Percentiles rank a stretch among this genome's conserved stretches.
phyloP scores from a whole-genome alignment of 1,140 invertebrate genomes.

The Leptinotarsa defecta region DNA sequence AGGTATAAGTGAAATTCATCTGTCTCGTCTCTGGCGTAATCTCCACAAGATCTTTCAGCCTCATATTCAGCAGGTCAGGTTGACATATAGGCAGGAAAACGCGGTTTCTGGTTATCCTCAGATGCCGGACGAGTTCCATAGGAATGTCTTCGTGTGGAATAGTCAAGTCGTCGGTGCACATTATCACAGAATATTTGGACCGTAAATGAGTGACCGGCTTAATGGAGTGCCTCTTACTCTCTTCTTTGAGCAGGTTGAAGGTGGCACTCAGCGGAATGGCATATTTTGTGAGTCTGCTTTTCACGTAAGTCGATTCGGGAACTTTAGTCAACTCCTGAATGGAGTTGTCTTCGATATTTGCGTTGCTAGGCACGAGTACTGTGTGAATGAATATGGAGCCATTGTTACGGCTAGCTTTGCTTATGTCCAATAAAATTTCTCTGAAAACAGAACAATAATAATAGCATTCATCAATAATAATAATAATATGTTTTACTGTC shows the following conservation, averaged over 20 bases:
- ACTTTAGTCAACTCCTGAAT: conserved; percentile 39
- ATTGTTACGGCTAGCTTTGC: conserved; percentile 47
- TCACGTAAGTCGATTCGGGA: conserved; percentile 46
- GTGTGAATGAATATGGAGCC: conserved; percentile 49
- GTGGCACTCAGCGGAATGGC: conserved; percentile 48
- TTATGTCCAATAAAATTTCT: conserved; percentile 41
- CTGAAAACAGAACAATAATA: conserved; percentile 39
- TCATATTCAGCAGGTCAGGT: conserved; percentile 80
- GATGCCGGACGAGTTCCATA: conserved; percentile 63
- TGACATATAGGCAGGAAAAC: conserved; percentile 83
- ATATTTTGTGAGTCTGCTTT: conserved; percentile 50
- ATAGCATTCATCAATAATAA: not conserved
- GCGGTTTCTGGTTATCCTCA: conserved; percentile 65
- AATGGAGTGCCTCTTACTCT: conserved; percentile 32
- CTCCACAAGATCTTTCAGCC: conserved; percentile 73
- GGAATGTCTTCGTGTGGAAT: conserved; percentile 57
- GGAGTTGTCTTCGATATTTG: conserved; percentile 26
- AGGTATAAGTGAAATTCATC: conserved; percentile 65
- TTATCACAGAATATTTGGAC: conserved; percentile 47
- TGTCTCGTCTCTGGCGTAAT: conserved; percentile 63
- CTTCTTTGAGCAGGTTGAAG: conserved; percentile 53
- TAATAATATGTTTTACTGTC: too few relatives aligned
- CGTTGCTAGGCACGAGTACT: conserved; percentile 45
- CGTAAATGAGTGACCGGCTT: conserved; percentile 52
- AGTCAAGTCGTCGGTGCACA: conserved; percentile 51